Evolutionary conservation across 2,888 invertebrate genomes (phyloP), one percentile per base, ranked within the genome.

Genomic region (Philhelius pedissequus): DNA sequence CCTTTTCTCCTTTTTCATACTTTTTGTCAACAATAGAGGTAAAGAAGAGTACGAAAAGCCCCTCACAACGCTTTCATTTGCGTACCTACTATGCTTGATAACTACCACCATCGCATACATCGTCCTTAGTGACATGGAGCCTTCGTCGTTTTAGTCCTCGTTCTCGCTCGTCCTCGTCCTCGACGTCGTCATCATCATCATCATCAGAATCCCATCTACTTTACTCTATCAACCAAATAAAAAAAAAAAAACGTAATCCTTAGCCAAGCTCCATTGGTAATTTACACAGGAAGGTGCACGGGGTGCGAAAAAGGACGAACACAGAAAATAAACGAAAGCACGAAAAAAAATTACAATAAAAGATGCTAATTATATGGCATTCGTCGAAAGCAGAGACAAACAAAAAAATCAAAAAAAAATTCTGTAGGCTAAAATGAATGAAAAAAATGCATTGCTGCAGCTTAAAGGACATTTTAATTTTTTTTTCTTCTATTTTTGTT

Each of bases 281-380:
- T 74, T 69, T 78, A 74, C 40, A 69, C 69, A 76, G 83, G 74
- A 83, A 83, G 58, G 70, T 48, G 64, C 74, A 75, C 64, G 64
- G 69, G 58, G 69, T 69, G 74, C 74, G 73, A 73, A 71, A 66
- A 78, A 58, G 32, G 30, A 70, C 18, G 27, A 25, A n/a, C 40
- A 62, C 9, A 25, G n/a, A n/a, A 38, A 6, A 8, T 7, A 45
- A 45, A 48, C 13, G 18, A 66, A 25, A 58, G 45, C 6, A n/a
- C 20, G 40, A 71, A 48, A 35, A 45, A 20, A 15, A 81, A 76
- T 52, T 58, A 74, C 66, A 69, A 83, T 78, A 83, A 78, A 78
- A 78, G 66, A 83, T 75, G 83, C 83, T 78, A 83, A 83, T 83
- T 70, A 83, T 70, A 83, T 78, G 74, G 70, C 64, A 78, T 74